Percentiles rank a stretch among this genome's conserved stretches.
These are phyloP conservation scores for Pediacus dermestoides DNA, from an alignment of 2,888 invertebrate genomes.

Conservation along the genomic window DNA sequence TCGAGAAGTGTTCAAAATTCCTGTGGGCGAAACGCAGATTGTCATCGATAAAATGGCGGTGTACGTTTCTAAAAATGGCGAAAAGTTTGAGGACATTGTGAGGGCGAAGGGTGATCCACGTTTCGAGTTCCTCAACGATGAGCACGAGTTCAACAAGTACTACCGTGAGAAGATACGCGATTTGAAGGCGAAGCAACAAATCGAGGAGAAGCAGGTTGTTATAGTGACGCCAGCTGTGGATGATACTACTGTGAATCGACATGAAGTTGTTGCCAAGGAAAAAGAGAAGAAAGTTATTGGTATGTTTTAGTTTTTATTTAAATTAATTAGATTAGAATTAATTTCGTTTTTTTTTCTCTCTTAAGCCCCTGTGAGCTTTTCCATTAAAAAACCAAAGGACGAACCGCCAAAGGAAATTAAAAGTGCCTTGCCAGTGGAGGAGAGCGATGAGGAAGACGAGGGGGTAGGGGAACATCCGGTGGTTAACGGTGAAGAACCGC, in stretches of 20 bases:
- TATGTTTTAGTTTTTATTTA: slow-evolving; percentile 26
- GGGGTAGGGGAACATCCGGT: not conserved
- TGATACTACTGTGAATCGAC: not conserved
- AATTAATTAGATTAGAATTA: not conserved
- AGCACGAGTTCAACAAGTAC: slow-evolving; percentile 75
- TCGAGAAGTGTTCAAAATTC: slow-evolving; percentile 51
- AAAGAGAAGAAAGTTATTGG: slow-evolving; percentile 46
- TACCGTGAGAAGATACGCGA: slow-evolving; percentile 68
- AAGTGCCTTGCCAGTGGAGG: slow-evolving; percentile 72
- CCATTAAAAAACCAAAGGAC: slow-evolving; percentile 76
- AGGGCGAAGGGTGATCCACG: slow-evolving; percentile 79
- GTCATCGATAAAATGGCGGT: slow-evolving; percentile 96
- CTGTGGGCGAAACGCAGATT: slow-evolving; percentile 77
- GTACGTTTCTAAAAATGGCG: slow-evolving; percentile 93
- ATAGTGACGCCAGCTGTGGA: too few species aligned
- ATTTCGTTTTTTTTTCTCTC: slow-evolving; percentile 10
- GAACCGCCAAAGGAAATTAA: slow-evolving; percentile 53
- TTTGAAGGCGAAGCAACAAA: slow-evolving; percentile 40
- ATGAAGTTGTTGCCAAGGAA: slow-evolving; percentile 18
- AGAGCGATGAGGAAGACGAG: slow-evolving; percentile 65
- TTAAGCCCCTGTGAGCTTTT: slow-evolving; percentile 75
- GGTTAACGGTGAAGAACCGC: not conserved
- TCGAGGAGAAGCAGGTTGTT: slow-evolving; percentile 24
- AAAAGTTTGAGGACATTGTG: slow-evolving; percentile 86
- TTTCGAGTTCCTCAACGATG: slow-evolving; percentile 80